phyloP scores from a whole-genome alignment of 2,888 invertebrate species.

The Drosophila limbata region DNA sequence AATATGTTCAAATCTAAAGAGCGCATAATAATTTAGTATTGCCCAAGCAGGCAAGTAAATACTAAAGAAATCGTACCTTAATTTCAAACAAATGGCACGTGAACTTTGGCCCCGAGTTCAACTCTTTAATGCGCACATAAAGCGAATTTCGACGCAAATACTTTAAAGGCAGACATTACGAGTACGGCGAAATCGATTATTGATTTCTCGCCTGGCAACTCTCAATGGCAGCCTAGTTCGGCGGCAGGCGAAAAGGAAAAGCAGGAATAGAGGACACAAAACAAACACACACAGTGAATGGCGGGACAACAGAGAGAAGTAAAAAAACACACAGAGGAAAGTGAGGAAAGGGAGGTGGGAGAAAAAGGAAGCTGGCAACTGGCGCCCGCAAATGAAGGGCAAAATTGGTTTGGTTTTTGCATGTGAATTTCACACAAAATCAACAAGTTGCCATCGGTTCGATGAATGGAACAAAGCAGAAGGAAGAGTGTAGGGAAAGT shows the following conservation, averaged over 20 bases:
- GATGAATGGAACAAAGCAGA: constrained; percentile 63
- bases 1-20: not conserved
- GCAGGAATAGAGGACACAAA: constrained; percentile 50
- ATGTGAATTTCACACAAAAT: constrained; percentile 76
- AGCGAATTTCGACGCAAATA: constrained; percentile 31
- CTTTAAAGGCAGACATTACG: constrained; percentile 58
- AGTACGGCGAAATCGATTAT: constrained; percentile 72
- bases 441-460: constrained; percentile 83
- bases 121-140: constrained; percentile 60
- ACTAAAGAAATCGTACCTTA: not conserved
- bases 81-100: not conserved
- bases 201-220: constrained; percentile 57
- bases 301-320: constrained; percentile 1
- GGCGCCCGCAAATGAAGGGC: constrained; percentile 76
- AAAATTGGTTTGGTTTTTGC: constrained; percentile 81
- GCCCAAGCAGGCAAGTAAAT: not conserved
- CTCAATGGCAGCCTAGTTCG: constrained; percentile 68
- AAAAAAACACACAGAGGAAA: constrained; percentile 21
- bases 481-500: constrained; percentile 8
- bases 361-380: constrained; percentile 22
- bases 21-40: not conserved
- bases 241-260: constrained; percentile 47
- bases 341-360: constrained; percentile 1
- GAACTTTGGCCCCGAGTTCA: constrained; percentile 23
- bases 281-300: constrained; percentile 54